Evolutionary conservation across 1,140 invertebrate species (phyloP), one percentile per base, ranked within the genome.

Genomic region (Geopemphigus sp.): DNA sequence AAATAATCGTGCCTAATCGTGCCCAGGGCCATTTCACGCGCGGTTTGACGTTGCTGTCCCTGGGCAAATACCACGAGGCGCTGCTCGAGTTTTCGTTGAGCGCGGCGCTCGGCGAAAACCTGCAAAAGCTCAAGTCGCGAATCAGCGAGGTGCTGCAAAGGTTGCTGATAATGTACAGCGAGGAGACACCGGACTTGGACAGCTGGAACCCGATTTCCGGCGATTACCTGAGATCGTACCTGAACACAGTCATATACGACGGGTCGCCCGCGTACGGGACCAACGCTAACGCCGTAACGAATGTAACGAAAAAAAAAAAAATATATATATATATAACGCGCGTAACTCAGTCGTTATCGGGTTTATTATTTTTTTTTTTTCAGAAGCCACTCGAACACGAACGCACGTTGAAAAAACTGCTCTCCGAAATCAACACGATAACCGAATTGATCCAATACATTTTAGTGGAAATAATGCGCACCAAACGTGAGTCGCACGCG

Each of bases 61-160:
- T 92, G 24, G 89, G 89, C 4, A 87, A 88, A 29, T 87, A 89
- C 85, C 91, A 92, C 83, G 92, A 93, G 82, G 91, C 91, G 19
- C 86, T 92, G 63, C 86, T 90, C 47, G 88, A 89, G 12, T 88
- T 90, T 78, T 89, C 91, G 78, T 86, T 90, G 50, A 90, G 89
- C 82, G 86, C 89, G 19, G 88, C 88, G 6, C 86, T 92, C 47
- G 87, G 88, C 66, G 86, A 86, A 82, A 82, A 82, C 61, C 1
- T 29, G 5, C 74, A 78, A 26, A 78, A 78, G 15, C 32, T 78
- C 15, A 50, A 61, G 5, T 12, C 74, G n/a, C 57, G 63, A 19
- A 63, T 78, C 14, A 61, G 24, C 22, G 74, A 78, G 57, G 57
- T 78, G 22, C 22, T 78, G 12, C 74, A 78, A 26, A 39, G 57